These are phyloP conservation scores for Diadromus collaris DNA, from an alignment of 2,888 invertebrate species.

Conservation along the genomic window DNA sequence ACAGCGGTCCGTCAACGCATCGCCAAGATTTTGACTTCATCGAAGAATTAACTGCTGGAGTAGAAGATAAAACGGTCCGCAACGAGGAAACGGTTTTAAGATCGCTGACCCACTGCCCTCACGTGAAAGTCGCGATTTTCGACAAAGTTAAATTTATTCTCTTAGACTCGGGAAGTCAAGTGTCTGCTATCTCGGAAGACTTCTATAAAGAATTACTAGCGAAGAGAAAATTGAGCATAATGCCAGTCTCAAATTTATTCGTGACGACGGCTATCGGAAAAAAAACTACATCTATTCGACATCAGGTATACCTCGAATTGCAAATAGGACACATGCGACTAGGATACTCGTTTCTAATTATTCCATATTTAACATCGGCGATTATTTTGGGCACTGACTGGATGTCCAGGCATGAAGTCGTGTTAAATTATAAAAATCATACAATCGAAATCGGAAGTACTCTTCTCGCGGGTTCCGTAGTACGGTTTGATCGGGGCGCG, in stretches of 20 bases:
- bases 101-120: conserved; percentile 19
- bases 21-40: conserved; percentile 45
- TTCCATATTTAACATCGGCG: conserved; percentile 31
- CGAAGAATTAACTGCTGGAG: conserved; percentile 36
- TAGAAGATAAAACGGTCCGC: conserved; percentile 28
- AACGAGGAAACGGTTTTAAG: neutral
- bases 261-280: conserved; percentile 50
- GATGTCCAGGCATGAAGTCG: conserved; percentile 26
- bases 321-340: neutral
- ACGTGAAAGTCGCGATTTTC: neutral
- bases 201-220: conserved; percentile 35
- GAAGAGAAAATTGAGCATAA: conserved; percentile 1
- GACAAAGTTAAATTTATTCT: conserved; percentile 6
- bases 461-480: neutral
- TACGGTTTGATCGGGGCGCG: conserved; percentile 6
- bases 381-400: conserved; percentile 41
- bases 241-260: conserved; percentile 43
- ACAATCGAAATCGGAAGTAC: conserved; percentile 35
- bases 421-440: conserved; percentile 37
- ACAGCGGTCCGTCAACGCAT: conserved; percentile 46
- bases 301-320: conserved; percentile 22
- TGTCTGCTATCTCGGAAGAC: conserved; percentile 51
- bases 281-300: conserved; percentile 35
- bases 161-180: conserved; percentile 56
- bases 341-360: conserved; percentile 11